Evolutionary conservation across 2,113 vertebrate genomes (phyloP), one percentile per base, ranked within the genome.

Genomic region (Rhinolophus sinicus): DNA sequence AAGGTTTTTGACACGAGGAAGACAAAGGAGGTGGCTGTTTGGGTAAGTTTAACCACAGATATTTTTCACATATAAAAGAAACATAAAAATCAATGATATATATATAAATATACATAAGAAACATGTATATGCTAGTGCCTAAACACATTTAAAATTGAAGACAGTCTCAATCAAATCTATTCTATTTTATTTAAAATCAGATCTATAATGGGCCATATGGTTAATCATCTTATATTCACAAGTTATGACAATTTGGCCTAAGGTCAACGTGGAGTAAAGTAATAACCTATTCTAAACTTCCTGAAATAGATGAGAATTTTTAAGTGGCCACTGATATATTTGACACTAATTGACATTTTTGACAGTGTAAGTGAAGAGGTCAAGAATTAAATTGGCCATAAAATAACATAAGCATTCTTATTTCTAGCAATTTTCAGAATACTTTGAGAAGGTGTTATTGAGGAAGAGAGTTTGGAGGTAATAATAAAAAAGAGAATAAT

Each of bases 281-380:
- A 76, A 70, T 44, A 77, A 54, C 1, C 3, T 47, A 62, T 65
- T 4, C 44, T 8, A 95, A 82, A 72, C 5, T 92, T 86, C n/a
- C 15, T 30, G 62, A 83, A 87, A 92, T 83, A 12, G 6, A 86
- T 50, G 33, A 87, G 2, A 47, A 94, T 67, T 35, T 80, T 56
- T 56, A 82, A 73, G 78, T 90, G 80, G 6, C 2, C 47, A 58
- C 50, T 16, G 10, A 62, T 47, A 87, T 26, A 73, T 73, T 50
- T 94, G 85, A 90, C 64, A 83, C 24, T 90, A 88, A 90, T 33
- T 95, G 78, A 92, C 64, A 90, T 88, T 93, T 94, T 90, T 96
- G 81, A 80, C 40, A 80, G 14, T 47, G 3, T 83, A 84, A 96
- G 50, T 69, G 69, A 90, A 87, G 33, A 93, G 56, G 50, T 80